Evolutionary conservation across 2,797 vertebrate species (phyloP).

Genomic region (Apodemus agrarius): DNA sequence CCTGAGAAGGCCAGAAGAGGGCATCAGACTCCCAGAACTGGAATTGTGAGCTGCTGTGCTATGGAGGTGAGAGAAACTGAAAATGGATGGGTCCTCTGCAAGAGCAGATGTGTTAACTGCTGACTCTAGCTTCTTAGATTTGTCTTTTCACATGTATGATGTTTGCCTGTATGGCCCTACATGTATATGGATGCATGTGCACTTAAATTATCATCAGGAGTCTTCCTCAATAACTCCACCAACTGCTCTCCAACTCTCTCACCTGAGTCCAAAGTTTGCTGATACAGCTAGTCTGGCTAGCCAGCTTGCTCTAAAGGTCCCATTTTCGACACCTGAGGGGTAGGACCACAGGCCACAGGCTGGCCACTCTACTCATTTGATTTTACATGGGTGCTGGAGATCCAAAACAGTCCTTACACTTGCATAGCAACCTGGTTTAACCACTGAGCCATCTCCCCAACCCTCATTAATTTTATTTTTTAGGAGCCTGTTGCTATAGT

Average conservation of each 20-base stretch:
- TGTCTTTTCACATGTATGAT: not conserved
- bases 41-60: not conserved
- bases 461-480: not conserved
- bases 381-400: not conserved
- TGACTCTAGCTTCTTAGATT: not conserved
- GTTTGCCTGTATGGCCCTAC: not conserved
- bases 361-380: not conserved
- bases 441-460: not conserved
- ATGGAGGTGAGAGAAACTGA: not conserved
- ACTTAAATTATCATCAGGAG: not conserved
- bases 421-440: not conserved
- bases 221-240: not conserved
- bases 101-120: not conserved
- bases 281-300: not conserved
- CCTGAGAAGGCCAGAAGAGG: not conserved
- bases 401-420: not conserved
- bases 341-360: not conserved
- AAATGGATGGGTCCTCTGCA: not conserved
- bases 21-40: not conserved
- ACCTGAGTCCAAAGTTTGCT: not conserved
- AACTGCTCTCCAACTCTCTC: not conserved
- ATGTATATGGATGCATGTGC: not conserved
- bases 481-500: not conserved
- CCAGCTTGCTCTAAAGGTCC: not conserved
- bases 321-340: not conserved